Conservation (phyloP, 2,113 vertebrate genomes). For the Hippocampus barbouri region DNA sequence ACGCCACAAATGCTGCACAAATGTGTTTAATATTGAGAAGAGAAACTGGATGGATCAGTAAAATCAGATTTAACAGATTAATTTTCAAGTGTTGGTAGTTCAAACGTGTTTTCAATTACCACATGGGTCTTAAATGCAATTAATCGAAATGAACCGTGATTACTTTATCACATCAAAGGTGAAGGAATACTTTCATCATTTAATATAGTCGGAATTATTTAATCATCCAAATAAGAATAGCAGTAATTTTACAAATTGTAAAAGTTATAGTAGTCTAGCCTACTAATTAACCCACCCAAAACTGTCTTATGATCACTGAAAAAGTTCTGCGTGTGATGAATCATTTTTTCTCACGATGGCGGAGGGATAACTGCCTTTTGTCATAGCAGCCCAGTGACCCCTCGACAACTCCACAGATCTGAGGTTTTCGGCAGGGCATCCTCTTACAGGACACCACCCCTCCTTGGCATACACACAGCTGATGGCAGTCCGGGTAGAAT, state of each 20-base stretch:
- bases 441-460: not conserved
- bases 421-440: not conserved
- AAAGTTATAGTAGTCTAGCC: not conserved
- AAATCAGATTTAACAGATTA: not conserved
- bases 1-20: not conserved
- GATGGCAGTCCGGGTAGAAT: not conserved
- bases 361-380: not conserved
- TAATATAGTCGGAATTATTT: not conserved
- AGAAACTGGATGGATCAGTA: not conserved
- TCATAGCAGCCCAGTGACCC: not conserved
- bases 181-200: not conserved
- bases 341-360: not conserved
- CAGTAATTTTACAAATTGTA: not conserved
- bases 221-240: not conserved
- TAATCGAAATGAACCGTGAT: not conserved
- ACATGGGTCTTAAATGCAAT: not conserved
- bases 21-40: not conserved
- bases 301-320: not conserved
- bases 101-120: not conserved
- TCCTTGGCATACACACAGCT: not conserved
- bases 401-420: not conserved
- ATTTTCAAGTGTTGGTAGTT: not conserved
- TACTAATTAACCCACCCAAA: not conserved
- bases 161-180: not conserved
- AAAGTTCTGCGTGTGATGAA: not conserved